Evolutionary conservation across 2,797 vertebrate genomes (phyloP), one percentile per base, ranked within the genome.

Genomic region (Danio kyathit): DNA sequence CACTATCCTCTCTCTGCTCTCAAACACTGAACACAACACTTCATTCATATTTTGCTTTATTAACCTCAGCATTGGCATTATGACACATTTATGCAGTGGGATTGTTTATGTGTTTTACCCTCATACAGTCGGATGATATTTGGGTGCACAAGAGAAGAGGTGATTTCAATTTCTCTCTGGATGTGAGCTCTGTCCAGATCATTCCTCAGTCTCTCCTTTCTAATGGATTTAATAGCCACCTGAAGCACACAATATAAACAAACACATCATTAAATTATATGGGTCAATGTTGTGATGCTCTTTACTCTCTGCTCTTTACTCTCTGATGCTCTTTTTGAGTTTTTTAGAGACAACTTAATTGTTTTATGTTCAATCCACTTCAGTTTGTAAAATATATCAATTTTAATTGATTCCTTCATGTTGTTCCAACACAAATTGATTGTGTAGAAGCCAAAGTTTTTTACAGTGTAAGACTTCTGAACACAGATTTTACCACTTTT

Each of bases 121-220:
- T 95, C 95, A 4, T 93, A 90, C 82, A 95, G 91, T 84, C 90
- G 92, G 64, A 95, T 93, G 80, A 95, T 94, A 85, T 95, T 93
- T 52, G 91, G 14, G 79, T 95, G 95, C 79, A 83, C 88, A 57
- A 95, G 93, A 3, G 88, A 92, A 1, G 94, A 92, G 2, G 91
- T 95, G 89, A 95, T 95, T 86, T 95, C 95, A 3, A 95, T 94
- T 91, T 95, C 95, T 87, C 94, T 92, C 89, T 94, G 93, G 83
- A 95, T 95, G 81, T 95, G 94, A 69, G 94, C 91, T 83, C 88
- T 90, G 79, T 95, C 94, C 88, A 93, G 86, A 69, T 94, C 88
- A 2, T 95, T 93, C 0, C 87, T 93, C 82, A 95, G 93, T 46
- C 82, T 89, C 77, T 94, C 93, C 85, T 95, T 95, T 29, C 93